Base-by-base conservation (phyloP, 2,113 vertebrate genomes). In the Isurus oxyrinchus region DNA sequence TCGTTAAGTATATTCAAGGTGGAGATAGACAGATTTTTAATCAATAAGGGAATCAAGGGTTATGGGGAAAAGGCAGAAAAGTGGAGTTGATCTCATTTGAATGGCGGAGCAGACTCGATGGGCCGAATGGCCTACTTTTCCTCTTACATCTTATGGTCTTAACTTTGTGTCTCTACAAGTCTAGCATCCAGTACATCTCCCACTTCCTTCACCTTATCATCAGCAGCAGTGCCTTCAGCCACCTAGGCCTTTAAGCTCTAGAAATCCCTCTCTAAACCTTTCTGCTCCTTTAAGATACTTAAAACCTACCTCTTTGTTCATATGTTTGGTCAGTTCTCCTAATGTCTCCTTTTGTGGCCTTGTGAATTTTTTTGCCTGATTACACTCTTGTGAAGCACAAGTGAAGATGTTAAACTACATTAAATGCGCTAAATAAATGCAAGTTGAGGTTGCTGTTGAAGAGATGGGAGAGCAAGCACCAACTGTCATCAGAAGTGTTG, bases 381-480 rank as follows among this genome's bases (percentile, higher is more conserved):
- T 76, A 76, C 10, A 31, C 31, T 76, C 69, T 27, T 67, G 16
- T 67, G 66, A 21, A 25, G 6, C 21, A 27, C 67, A n/a, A n/a
- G n/a, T n/a, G n/a, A n/a, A n/a, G 5, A 44, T 44, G 40, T 44
- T 84, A 21, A 21, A 84, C 57, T 35, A 35, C 31, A 59, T 93
- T 35, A 16, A 93, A 3, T 27, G 23, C 21, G 6, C 49, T 88
- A 27, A 25, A 94, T 49, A 66, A 84, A 25, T 35, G 13, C 31
- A 93, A 93, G 35, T n/a, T 93, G 55, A 16, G 14, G 31, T 59
- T 35, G 31, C 59, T 91, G 55, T 91, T 88, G 69, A 84, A 66
- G 40, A 31, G 40, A 31, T 27, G 69, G 40, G 7, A 97, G 96
- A 96, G 96, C 5, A 1, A 25, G 87, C 96, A 23, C 93, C 63